Base-by-base conservation (phyloP, 2,888 invertebrate genomes). In the Pristionchus mayeri region DNA sequence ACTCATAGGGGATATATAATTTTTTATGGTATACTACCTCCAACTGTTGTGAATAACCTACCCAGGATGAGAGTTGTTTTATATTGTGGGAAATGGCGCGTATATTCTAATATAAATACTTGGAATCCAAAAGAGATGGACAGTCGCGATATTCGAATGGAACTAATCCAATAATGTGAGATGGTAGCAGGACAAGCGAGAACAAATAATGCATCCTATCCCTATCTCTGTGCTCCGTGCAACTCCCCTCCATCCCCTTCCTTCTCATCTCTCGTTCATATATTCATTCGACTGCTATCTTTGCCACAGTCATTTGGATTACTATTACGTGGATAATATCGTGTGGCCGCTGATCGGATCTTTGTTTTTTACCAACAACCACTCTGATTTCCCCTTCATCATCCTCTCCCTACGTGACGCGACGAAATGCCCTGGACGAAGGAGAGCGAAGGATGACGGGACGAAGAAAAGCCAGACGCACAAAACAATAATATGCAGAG, bases 121-220 rank as follows among this genome's bases (percentile, higher is more conserved):
- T 21, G 67, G 37, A 40, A 67, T 67, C 67, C 21, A 7, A 30
- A 1, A 34, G 34, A 18, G 37, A 18, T 63, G 37, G 40, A 54
- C 21, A 1, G 50, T 27, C 76, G 76, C 76, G 40, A 48, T 48
- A 21, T 21, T 50, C 7, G 76, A 48, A 76, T 50, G 50, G 50
- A 76, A 76, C 76, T 18, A 76, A 76, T 76, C 50, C 48, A 52
- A 52, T 27, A 76, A 76, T 76, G 76, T 30, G 30, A 30, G 50
- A 30, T 76, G 76, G 76, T 50, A 76, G 48, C 48, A 52, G 40
- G 50, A 76, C 48, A 71, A 71, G 71, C 40, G 76, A 78, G 76
- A 78, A 78, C 76, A 78, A 78, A 78, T 78, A 78, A 34, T 78
- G 76, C 50, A 50, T 78, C 76, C 50, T 78, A 48, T 78, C 76